A percentile compares a stretch with the other conserved stretches of the same genome.
Evolutionary conservation across 1,140 invertebrate genomes (phyloP).

Genomic region (Antheraea mylitta): DNA sequence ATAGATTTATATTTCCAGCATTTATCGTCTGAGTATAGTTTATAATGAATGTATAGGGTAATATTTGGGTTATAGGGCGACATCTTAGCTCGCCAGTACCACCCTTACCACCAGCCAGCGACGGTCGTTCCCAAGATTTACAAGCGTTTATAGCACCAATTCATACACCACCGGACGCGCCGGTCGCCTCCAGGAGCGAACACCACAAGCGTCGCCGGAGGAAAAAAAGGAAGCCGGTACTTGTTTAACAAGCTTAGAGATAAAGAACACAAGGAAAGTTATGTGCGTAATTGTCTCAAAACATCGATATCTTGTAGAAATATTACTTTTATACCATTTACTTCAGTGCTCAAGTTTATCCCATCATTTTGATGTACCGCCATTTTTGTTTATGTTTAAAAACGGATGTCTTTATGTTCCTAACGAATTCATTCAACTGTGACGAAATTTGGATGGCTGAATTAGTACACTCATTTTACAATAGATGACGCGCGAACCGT

Average conservation of each 20-base stretch:
- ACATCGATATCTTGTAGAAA: too few relatives aligned
- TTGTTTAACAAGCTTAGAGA: constrained; percentile 41
- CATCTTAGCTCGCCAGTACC: constrained; percentile 65
- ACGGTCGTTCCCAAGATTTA: constrained; percentile 43
- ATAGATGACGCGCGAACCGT: too few relatives aligned
- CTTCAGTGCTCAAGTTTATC: not conserved
- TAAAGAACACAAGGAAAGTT: not conserved
- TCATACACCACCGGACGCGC: constrained; percentile 15
- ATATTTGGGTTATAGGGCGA: constrained; percentile 67
- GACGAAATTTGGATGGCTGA: too few relatives aligned
- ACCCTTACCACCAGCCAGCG: constrained; percentile 65
- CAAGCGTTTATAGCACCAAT: constrained; percentile 69
- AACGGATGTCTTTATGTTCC: too few relatives aligned
- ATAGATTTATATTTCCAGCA: not conserved
- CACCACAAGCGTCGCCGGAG: constrained; percentile 26
- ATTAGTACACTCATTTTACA: too few relatives aligned
- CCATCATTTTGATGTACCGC: not conserved
- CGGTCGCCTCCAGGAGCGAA: constrained; percentile 10
- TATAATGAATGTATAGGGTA: constrained; percentile 63
- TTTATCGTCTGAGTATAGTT: constrained; percentile 20
- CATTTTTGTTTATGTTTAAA: not conserved
- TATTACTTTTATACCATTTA: too few relatives aligned
- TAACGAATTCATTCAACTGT: too few relatives aligned
- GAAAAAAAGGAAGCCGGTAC: constrained; percentile 54
- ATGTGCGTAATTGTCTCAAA: too few relatives aligned